These are phyloP conservation scores for Trachelipus rathkii DNA, from an alignment of 1,140 invertebrate species.

Conservation along the genomic window DNA sequence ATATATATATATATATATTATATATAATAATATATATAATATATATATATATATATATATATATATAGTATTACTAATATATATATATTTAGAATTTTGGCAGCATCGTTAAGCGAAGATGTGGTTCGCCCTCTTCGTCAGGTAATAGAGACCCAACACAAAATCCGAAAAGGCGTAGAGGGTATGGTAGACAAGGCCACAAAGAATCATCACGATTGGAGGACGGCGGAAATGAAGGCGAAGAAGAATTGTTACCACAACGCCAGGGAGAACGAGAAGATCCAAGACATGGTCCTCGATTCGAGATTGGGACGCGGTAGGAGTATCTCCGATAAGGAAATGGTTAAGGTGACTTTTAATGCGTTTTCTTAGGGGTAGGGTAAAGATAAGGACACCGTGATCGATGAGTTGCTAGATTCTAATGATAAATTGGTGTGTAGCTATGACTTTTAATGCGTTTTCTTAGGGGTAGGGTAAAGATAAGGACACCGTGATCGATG, in stretches of 20 bases:
- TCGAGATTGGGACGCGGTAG: conserved; percentile 49
- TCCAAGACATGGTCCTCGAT: conserved; percentile 64
- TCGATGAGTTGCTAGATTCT: too few relatives aligned
- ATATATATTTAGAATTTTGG: conserved; percentile 60
- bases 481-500: too few relatives aligned
- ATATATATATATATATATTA: too few relatives aligned
- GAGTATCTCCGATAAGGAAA: conserved; percentile 64
- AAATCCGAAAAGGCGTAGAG: conserved; percentile 68
- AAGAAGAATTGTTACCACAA: conserved; percentile 79
- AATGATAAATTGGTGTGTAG: too few relatives aligned
- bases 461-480: too few relatives aligned
- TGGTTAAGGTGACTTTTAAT: conserved; percentile 56
- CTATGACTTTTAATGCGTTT: too few relatives aligned
- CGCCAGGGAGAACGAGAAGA: conserved; percentile 79
- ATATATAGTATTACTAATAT: too few relatives aligned
- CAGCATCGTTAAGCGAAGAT: conserved; percentile 73
- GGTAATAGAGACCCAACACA: conserved; percentile 65
- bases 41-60: too few relatives aligned
- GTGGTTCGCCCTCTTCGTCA: conserved; percentile 79
- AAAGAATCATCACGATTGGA: conserved; percentile 74
- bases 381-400: too few relatives aligned
- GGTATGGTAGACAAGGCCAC: conserved; percentile 78
- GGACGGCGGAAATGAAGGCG: conserved; percentile 70
- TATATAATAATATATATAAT: too few relatives aligned
- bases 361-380: too few relatives aligned